Evolutionary conservation across 64 coral and sea anemone species (phyloP).

Genomic region (Pachyseris speciosa): DNA sequence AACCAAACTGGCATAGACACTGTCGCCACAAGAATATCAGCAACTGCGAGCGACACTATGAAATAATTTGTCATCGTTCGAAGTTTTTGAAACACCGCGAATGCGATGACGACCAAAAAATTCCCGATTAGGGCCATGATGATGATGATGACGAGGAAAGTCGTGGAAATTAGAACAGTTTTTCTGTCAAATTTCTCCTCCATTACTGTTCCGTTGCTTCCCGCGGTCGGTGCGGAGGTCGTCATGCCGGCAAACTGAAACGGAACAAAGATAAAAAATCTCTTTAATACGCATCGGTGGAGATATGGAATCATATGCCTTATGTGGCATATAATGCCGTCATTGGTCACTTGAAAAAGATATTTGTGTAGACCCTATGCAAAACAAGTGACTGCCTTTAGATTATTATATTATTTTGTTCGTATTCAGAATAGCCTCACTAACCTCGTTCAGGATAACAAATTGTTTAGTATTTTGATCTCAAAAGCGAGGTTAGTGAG

Average conservation of each 20-base stretch:
- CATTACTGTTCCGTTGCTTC: not conserved
- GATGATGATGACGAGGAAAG: slow-evolving; percentile 88
- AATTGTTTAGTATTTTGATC: too few species aligned
- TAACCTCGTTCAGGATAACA: too few species aligned
- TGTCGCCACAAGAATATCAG: slow-evolving; percentile 86
- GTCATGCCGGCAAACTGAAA: slow-evolving; percentile 24
- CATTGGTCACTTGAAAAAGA: too few species aligned
- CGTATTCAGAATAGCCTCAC: too few species aligned
- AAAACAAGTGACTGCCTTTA: too few species aligned
- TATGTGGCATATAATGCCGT: too few species aligned
- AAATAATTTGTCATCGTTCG: slow-evolving; percentile 97
- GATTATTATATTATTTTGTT: too few species aligned
- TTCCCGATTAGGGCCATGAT: slow-evolving; percentile 89
- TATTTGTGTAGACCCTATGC: too few species aligned
- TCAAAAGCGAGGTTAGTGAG: too few species aligned
- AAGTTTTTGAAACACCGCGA: slow-evolving; percentile 77
- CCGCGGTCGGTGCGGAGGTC: not conserved
- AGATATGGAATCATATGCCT: too few species aligned
- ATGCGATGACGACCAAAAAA: slow-evolving; percentile 80
- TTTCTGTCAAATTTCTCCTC: slow-evolving; percentile 2
- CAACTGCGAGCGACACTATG: slow-evolving; percentile 87
- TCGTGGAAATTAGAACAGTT: slow-evolving; percentile 55
- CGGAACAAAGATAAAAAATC: not conserved
- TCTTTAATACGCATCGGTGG: too few species aligned
- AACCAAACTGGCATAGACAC: slow-evolving; percentile 90